Base-by-base conservation (phyloP, 64 coral and sea anemone species). In the Stylophora pistillata region DNA sequence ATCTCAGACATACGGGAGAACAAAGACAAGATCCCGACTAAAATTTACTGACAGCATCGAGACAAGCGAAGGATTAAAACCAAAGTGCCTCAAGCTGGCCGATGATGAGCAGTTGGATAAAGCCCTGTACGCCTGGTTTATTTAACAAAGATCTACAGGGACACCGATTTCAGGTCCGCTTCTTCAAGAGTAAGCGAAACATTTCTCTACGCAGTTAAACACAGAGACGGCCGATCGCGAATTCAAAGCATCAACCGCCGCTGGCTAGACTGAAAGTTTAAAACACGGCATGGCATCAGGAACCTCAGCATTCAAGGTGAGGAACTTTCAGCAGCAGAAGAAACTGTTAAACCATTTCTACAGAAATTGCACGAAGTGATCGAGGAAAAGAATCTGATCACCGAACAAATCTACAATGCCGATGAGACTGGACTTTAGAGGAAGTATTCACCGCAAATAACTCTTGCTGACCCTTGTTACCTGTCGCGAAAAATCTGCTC, bases 241-340 rank as follows among this genome's bases (percentile, higher is more conserved):
- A 52, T 88, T 88, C 57, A 77, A 88, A 77, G 86, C 72, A 76
- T 88, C 86, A 76, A 63, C 86, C 61, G 86, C n/a, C n/a, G 58
- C 10, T 77, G 74, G 86, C 18, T 79, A 37, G 88, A 90, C 55
- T n/a, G n/a, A n/a, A 74, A 90, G 63, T 90, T 90, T 57, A 90
- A 90, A 73, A 90, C 17, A 56, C 57, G 55, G 53, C 89, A 90
- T 75, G 78, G 89, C 78, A 90, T 90, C 4, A 90, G 78, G n/a
- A 90, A 83, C 89, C 70, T 90, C 53, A 83, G 78, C 89, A 84
- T 90, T 74, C 78, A 90, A 90, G 89, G 89, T 28, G 58, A 88
- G 71, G 74, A 87, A 75, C 85, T 87, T 87, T 74, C 71, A 56
- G 85, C 85, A 87, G 85, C 75, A 79, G 87, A 79, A 89, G 87